Conservation (phyloP, 2,888 invertebrate genomes). For the Eupithecia subfuscata region DNA sequence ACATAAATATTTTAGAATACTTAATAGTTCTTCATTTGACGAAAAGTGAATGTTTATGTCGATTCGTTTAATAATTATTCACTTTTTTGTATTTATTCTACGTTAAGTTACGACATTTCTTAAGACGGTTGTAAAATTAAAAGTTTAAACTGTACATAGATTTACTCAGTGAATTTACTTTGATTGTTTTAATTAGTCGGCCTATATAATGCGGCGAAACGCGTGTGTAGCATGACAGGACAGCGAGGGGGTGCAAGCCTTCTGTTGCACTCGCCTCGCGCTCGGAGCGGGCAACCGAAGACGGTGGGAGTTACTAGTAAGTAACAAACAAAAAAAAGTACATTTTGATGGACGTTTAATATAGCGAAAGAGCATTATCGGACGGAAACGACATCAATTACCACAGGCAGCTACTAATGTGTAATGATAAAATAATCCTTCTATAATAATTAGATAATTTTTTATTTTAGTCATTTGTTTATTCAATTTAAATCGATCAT, state of each 20-base stretch:
- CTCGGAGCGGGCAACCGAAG: constrained; percentile 20
- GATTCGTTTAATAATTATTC: constrained; percentile 74
- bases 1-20: constrained; percentile 76
- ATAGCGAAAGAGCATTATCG: constrained; percentile 52
- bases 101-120: constrained; percentile 73
- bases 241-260: constrained; percentile 27
- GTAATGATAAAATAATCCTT: constrained; percentile 52
- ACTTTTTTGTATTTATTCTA: constrained; percentile 66
- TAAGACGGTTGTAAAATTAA: constrained; percentile 75
- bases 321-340: constrained; percentile 30
- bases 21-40: constrained; percentile 73
- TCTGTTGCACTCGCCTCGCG: constrained; percentile 19
- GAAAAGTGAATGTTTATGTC: constrained; percentile 70
- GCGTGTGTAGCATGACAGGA: constrained; percentile 46
- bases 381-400: constrained; percentile 62
- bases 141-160: constrained; percentile 72
- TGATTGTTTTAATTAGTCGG: constrained; percentile 69
- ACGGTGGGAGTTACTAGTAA: constrained; percentile 42
- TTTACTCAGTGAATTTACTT: constrained; percentile 65
- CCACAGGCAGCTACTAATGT: constrained; percentile 75
- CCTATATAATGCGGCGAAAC: constrained; percentile 65
- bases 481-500: constrained; percentile 32
- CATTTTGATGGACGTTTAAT: constrained; percentile 36
- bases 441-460: constrained; percentile 45
- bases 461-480: constrained; percentile 33